A percentile compares a stretch with the other conserved stretches of the same genome.
Conservation (phyloP, 92 coral and sea anemone species). For the Bergia sp. region DNA sequence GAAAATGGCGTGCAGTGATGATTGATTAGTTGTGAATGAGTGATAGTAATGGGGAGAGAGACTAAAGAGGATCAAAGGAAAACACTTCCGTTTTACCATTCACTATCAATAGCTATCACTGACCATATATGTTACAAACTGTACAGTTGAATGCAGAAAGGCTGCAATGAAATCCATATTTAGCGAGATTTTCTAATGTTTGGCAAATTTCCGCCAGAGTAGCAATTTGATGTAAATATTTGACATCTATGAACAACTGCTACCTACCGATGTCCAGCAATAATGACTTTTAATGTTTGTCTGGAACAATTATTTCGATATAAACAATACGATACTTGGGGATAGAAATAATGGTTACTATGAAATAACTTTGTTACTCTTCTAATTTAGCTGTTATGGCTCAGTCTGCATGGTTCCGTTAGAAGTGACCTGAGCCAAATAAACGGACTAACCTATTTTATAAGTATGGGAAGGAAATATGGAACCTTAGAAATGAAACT, state of each 20-base stretch:
- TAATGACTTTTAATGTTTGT: neutral
- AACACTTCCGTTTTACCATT: neutral
- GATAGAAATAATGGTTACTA: no score
- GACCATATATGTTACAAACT: neutral
- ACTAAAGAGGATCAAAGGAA: neutral
- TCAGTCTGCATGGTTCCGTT: no score
- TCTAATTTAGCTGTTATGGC: no score
- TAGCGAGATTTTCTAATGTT: neutral
- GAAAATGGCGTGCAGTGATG: neutral
- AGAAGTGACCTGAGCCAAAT: no score
- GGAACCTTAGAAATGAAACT: no score
- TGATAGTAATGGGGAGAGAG: neutral
- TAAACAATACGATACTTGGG: no score
- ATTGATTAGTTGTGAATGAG: neutral
- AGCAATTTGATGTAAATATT: neutral
- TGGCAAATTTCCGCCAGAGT: neutral
- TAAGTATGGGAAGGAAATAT: no score
- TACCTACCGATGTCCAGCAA: neutral
- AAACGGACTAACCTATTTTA: no score
- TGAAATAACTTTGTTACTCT: no score
- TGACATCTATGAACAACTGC: neutral
- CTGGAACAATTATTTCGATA: neutral
- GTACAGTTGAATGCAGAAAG: neutral
- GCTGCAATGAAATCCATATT: no score
- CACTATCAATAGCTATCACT: neutral